Base-by-base conservation (phyloP, 1,140 invertebrate genomes). In the Galendromus occidentalis region DNA sequence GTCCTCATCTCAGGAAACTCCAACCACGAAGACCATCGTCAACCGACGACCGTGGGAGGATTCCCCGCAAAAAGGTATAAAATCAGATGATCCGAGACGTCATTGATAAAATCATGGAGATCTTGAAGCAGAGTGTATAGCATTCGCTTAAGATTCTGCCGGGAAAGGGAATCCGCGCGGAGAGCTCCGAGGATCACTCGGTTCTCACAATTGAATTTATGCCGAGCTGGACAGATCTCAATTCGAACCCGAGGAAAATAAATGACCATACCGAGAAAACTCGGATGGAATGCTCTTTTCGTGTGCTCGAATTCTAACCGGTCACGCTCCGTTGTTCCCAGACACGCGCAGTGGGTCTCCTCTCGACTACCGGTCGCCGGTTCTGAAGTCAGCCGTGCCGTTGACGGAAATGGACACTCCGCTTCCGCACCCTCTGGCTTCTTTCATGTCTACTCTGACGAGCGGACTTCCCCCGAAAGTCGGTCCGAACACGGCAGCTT, bases 1-100 rank as follows among this genome's bases (percentile, higher is more conserved):
- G 51, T 59, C 51, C 14, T 59, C 51, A 2, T 59, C 51, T 18
- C 51, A 59, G 20, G 51, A 59, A 59, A 59, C 51, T 59, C 51
- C 51, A 17, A 59, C 51, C 2, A 33, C 51, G 25, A 59, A 59
- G 33, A 33, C 51, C 51, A 59, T 59, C 25, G 51, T 59, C 51
- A 59, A 59, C 51, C 12, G 51, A 17, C 25, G 51, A 25, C 51
- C 51, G 33, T 59, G 51, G 51, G 51, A 59, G 22, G 51, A 59
- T 25, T 59, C 51, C 2, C 51, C 51, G 22, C 51, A 59, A 22
- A 59, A 59, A 59, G 51, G 51, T 59, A 25, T 20, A 14, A 22
- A 59, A 39, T 9, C 9, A 4, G 9, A 39, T 9, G 9, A 39
- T 9, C 9, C 9, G n/a, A n/a, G n/a, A n/a, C n/a, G n/a, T n/a